Percentiles rank a stretch among this genome's conserved stretches.
phyloP scores from a whole-genome alignment of 2,888 invertebrate genomes.

The Enoplolaimus lenunculus region DNA sequence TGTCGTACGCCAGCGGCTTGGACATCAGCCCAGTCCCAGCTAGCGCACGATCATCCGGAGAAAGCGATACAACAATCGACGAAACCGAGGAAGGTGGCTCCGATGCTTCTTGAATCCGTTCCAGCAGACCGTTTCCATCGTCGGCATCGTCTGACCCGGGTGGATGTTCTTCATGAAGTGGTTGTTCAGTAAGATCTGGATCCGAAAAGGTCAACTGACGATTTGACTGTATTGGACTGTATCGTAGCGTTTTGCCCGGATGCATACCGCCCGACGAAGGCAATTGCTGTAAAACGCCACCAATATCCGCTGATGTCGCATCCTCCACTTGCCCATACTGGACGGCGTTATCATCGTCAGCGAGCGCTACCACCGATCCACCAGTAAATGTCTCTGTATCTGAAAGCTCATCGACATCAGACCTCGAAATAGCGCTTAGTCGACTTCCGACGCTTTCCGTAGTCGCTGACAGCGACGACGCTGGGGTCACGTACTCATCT shows the following conservation, averaged over 20 bases:
- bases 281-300: too few species aligned
- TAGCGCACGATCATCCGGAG: background rate
- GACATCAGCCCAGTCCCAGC: background rate
- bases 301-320: too few species aligned
- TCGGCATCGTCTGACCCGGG: background rate
- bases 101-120: background rate
- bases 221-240: too few species aligned
- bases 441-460: background rate
- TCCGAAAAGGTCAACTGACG: too few species aligned
- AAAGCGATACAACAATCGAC: background rate
- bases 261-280: too few species aligned
- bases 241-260: too few species aligned
- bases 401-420: background rate
- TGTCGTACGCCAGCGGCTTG: background rate
- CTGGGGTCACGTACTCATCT: background rate
- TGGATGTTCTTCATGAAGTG: background rate
- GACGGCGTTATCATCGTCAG: too few species aligned
- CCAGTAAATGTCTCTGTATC: background rate
- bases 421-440: background rate
- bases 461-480: background rate
- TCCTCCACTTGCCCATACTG: too few species aligned
- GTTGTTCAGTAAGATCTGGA: too few species aligned
- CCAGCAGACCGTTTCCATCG: background rate
- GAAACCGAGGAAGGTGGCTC: background rate
- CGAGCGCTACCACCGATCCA: background rate